Conservation (phyloP, 1,140 invertebrate species). For the Drosophila chauvacae region DNA sequence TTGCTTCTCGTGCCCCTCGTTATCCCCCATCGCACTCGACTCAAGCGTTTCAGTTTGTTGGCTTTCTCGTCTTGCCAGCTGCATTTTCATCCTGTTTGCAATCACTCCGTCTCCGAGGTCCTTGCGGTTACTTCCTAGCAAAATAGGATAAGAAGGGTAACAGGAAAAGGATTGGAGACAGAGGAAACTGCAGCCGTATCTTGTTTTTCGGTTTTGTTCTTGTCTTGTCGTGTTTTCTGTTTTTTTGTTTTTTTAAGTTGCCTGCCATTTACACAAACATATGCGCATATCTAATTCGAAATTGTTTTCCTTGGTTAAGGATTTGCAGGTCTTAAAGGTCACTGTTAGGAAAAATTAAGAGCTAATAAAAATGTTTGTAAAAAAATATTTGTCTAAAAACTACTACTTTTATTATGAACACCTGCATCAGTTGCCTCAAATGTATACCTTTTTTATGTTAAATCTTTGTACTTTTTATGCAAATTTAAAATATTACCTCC, state of each 20-base stretch:
- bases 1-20: background rate
- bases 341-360: constrained; percentile 2
- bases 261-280: constrained; percentile 72
- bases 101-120: constrained; percentile 68
- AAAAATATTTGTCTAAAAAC: background rate
- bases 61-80: constrained; percentile 69
- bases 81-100: constrained; percentile 74
- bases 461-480: background rate
- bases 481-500: background rate
- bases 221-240: constrained; percentile 19
- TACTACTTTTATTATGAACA: background rate
- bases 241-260: constrained; percentile 44
- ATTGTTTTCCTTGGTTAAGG: constrained; percentile 64
- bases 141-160: background rate
- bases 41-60: constrained; percentile 61
- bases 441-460: background rate
- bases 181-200: constrained; percentile 13
- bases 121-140: constrained; percentile 43
- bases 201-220: constrained; percentile 38
- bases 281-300: constrained; percentile 77
- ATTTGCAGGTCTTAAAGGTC: constrained; percentile 51
- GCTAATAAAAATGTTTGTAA: background rate
- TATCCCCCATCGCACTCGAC: constrained; percentile 9
- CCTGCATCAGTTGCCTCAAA: background rate
- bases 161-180: constrained; percentile 10